phyloP scores from a whole-genome alignment of 2,113 vertebrate genomes.

The Zapornia atra region DNA sequence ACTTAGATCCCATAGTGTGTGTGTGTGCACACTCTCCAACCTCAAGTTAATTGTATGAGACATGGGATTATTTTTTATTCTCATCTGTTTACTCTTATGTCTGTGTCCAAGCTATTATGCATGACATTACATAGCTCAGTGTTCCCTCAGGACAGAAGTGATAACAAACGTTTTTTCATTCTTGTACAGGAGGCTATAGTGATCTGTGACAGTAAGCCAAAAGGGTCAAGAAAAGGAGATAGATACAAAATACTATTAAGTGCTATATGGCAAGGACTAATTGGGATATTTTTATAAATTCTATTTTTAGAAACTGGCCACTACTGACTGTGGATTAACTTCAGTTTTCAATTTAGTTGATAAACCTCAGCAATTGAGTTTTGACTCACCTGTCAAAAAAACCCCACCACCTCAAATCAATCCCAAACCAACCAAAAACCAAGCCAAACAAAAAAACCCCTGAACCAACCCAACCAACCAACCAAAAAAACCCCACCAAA shows the following conservation, averaged over 20 bases:
- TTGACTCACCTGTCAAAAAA: background rate
- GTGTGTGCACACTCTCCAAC: background rate
- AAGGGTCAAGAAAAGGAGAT: background rate
- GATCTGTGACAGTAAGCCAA: background rate
- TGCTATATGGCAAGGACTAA: background rate
- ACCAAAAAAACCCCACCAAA: no score
- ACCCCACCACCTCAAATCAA: no score
- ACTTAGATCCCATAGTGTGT: background rate
- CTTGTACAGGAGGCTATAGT: background rate
- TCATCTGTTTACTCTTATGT: background rate
- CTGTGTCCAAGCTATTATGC: background rate
- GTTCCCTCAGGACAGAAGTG: background rate
- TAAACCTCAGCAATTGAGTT: background rate
- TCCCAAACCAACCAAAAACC: no score
- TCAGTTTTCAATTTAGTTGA: background rate
- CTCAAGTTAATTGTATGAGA: background rate
- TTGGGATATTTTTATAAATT: background rate
- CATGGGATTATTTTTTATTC: background rate
- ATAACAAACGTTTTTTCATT: background rate
- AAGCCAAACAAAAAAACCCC: no score
- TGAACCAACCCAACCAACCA: no score
- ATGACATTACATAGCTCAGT: background rate
- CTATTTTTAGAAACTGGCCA: background rate
- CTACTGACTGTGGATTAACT: background rate
- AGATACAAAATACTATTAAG: background rate